Percentiles rank a stretch among this genome's conserved stretches.
Conservation (phyloP, 2,888 invertebrate species). For the Andrena camellia region DNA sequence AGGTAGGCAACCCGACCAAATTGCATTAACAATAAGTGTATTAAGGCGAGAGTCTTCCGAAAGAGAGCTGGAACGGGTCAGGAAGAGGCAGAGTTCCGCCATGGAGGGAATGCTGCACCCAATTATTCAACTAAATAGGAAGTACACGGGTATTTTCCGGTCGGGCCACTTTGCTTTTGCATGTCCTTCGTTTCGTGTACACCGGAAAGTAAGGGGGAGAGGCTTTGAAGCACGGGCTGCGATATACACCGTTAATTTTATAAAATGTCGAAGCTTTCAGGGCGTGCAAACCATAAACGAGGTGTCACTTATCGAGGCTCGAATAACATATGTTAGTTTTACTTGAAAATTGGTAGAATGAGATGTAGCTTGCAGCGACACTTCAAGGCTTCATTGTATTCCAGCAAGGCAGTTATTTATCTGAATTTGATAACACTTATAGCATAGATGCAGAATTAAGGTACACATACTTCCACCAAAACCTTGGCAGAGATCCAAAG, state of each 20-base stretch:
- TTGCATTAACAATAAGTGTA: slow-evolving; percentile 78
- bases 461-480: no score
- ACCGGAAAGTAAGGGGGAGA: slow-evolving; percentile 18
- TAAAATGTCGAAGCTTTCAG: slow-evolving; percentile 61
- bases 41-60: slow-evolving; percentile 72
- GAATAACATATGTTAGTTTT: slow-evolving; percentile 13
- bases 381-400: not conserved
- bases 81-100: slow-evolving; percentile 45
- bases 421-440: no score
- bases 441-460: no score
- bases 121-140: slow-evolving; percentile 77
- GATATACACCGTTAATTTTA: slow-evolving; percentile 52
- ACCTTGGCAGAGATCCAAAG: no score
- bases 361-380: not conserved
- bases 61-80: slow-evolving; percentile 35
- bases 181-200: slow-evolving; percentile 29
- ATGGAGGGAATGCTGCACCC: slow-evolving; percentile 69
- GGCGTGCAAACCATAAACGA: slow-evolving; percentile 23
- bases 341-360: not conserved
- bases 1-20: slow-evolving; percentile 75
- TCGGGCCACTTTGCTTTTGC: slow-evolving; percentile 53
- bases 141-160: slow-evolving; percentile 70
- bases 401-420: no score
- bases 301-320: slow-evolving; percentile 27
- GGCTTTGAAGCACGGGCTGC: slow-evolving; percentile 51